These are phyloP conservation scores for Arctopsyche grandis DNA, from an alignment of 1,140 invertebrate genomes.

Conservation along the genomic window DNA sequence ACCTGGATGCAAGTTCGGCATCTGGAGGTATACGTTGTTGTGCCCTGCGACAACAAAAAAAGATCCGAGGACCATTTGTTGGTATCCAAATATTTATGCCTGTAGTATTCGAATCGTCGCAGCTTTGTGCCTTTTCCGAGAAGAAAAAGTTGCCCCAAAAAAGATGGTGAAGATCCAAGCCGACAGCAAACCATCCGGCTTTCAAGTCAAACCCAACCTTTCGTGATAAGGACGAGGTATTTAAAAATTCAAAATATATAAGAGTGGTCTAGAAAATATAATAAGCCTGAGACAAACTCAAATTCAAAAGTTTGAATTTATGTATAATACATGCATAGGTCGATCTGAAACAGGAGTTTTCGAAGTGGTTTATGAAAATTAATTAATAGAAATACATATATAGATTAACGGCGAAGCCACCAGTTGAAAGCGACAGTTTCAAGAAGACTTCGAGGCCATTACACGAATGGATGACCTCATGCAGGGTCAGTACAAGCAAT, in stretches of 20 bases:
- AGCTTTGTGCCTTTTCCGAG: constrained; percentile 29
- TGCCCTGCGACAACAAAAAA: constrained; percentile 17
- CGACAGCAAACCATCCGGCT: background rate
- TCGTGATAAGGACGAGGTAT: too few species aligned
- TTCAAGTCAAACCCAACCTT: too few species aligned
- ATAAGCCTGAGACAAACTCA: too few species aligned
- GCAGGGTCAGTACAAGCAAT: constrained; percentile 12
- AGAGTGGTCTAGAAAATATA: too few species aligned
- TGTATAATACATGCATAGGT: too few species aligned
- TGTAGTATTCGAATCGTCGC: constrained; percentile 2
- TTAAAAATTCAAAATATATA: too few species aligned
- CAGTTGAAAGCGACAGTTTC: background rate
- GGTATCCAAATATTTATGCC: constrained; percentile 31
- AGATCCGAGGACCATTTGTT: constrained; percentile 15
- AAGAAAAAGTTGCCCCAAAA: background rate
- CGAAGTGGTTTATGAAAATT: background rate
- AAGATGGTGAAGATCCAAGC: background rate
- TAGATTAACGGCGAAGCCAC: constrained; percentile 17
- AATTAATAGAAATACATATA: background rate
- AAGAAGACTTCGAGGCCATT: background rate
- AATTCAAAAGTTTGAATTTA: too few species aligned
- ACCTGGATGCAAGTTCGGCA: constrained; percentile 3
- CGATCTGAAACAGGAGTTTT: background rate
- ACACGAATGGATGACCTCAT: background rate
- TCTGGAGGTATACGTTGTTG: background rate